Evolutionary conservation across 2,888 invertebrate genomes (phyloP).

Genomic region (Ochropleura plecta): DNA sequence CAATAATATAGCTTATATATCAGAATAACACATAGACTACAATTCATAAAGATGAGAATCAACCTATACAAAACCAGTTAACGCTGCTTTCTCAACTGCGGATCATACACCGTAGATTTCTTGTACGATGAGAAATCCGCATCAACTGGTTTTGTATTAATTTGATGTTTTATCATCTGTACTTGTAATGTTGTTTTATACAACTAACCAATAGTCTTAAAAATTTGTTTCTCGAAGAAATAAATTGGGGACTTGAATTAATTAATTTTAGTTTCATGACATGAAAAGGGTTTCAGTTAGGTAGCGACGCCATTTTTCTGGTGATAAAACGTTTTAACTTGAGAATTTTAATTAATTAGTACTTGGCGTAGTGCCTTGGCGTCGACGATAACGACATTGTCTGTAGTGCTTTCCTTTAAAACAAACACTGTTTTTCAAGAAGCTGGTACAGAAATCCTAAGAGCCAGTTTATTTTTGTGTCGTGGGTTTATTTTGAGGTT

Average conservation of each 20-base stretch:
- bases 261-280: slow-evolving; percentile 8
- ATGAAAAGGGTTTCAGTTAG: not conserved
- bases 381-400: not conserved
- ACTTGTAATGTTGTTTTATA: not conserved
- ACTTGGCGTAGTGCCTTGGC: not conserved
- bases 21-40: too few species aligned
- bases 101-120: too few species aligned
- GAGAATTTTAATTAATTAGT: slow-evolving; percentile 26
- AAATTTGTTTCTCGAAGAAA: not conserved
- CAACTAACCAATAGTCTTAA: not conserved
- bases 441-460: not conserved
- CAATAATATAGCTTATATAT: too few species aligned
- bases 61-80: too few species aligned
- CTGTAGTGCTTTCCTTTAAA: not conserved
- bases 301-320: not conserved
- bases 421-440: not conserved
- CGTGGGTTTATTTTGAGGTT: not conserved
- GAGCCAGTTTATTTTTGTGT: not conserved
- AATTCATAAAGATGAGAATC: too few species aligned
- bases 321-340: not conserved
- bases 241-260: not conserved
- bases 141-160: too few species aligned
- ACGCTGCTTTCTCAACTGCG: too few species aligned
- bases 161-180: too few species aligned
- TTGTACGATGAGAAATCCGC: too few species aligned